phyloP scores from a whole-genome alignment of 2,113 vertebrate genomes.

The Girardinichthys multiradiatus region DNA sequence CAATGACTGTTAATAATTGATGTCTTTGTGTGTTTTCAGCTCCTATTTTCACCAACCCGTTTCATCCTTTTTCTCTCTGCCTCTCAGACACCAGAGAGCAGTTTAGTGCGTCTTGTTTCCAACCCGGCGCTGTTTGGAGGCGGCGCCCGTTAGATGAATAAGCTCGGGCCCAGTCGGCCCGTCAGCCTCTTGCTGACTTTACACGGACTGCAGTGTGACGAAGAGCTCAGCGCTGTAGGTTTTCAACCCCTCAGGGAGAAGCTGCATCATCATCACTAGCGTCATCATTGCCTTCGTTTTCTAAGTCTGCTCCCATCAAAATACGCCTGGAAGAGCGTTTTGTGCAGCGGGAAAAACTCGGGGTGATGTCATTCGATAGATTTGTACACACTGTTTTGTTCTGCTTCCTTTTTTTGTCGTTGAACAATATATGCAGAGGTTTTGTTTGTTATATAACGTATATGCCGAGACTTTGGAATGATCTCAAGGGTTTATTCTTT shows the following conservation, averaged over 20 bases:
- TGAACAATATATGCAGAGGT: no score
- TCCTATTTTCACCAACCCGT: not conserved
- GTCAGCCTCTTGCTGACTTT: constrained; percentile 13
- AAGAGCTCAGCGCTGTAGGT: constrained; percentile 3
- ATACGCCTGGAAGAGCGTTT: not conserved
- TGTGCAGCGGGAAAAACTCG: no score
- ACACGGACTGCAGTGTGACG: not conserved
- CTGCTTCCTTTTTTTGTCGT: no score
- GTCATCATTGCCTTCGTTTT: not conserved
- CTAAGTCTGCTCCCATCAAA: not conserved
- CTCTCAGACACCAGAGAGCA: not conserved
- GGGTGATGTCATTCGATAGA: no score
- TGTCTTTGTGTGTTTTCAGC: not conserved
- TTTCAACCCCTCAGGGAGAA: constrained; percentile 5
- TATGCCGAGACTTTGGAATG: no score
- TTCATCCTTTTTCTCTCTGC: not conserved
- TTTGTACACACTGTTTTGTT: no score
- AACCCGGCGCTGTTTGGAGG: not conserved
- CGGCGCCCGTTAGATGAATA: constrained; percentile 3
- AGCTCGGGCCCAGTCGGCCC: no score
- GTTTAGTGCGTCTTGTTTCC: constrained; percentile 11
- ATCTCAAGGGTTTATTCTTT: no score
- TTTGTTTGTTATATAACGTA: no score
- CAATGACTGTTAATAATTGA: not conserved
- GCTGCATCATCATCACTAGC: constrained; percentile 25